A percentile compares a stretch with the other conserved stretches of the same genome.
phyloP scores from a whole-genome alignment of 1,140 invertebrate species.

The Drosophila cardini region DNA sequence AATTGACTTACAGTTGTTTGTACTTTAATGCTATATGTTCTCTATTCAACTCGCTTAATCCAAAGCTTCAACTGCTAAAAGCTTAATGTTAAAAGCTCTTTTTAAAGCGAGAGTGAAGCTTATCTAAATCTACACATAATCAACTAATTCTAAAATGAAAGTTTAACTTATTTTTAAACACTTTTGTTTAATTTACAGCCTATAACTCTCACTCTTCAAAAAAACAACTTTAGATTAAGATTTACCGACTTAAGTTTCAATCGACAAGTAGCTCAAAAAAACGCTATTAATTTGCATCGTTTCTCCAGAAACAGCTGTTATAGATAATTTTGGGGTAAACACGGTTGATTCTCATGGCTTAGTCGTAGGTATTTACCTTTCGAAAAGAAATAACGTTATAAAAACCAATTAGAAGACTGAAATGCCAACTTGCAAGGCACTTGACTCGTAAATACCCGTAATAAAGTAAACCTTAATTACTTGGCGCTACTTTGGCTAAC shows the following conservation, averaged over 20 bases:
- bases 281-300: slow-evolving; percentile 3
- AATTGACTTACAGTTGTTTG: too few species aligned
- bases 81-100: neutral
- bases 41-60: too few species aligned
- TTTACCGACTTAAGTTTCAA: slow-evolving; percentile 8
- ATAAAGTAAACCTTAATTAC: slow-evolving; percentile 50
- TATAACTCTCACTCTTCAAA: neutral
- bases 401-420: slow-evolving; percentile 49
- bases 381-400: slow-evolving; percentile 43
- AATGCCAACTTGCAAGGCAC: slow-evolving; percentile 33
- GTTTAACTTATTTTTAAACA: neutral
- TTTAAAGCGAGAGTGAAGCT: neutral
- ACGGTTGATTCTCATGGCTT: slow-evolving; percentile 31
- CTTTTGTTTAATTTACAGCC: neutral
- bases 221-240: neutral
- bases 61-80: neutral
- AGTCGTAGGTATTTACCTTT: slow-evolving; percentile 34
- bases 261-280: neutral
- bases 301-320: slow-evolving; percentile 2
- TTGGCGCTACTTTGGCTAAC: slow-evolving; percentile 15
- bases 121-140: slow-evolving; percentile 10
- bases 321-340: slow-evolving; percentile 8
- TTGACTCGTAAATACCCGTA: slow-evolving; percentile 41
- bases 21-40: too few species aligned
- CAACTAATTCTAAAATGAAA: slow-evolving; percentile 14